Evolutionary conservation across 2,113 vertebrate species (phyloP).

Genomic region (Solea senegalensis): DNA sequence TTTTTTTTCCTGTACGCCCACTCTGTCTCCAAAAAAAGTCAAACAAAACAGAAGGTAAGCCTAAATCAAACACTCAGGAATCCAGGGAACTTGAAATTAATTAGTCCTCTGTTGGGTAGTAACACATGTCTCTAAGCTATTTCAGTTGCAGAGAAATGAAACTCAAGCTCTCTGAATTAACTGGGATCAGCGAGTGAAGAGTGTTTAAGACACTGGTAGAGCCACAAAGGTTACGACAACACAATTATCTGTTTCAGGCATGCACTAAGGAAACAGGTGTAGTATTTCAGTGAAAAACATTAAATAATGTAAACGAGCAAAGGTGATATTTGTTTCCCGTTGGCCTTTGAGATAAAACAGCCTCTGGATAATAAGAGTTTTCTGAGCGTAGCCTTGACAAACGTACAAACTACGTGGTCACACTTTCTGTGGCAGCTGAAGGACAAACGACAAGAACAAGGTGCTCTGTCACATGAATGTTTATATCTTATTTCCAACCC

Average conservation of each 20-base stretch:
- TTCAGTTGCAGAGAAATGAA: neutral
- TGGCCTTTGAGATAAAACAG: slow-evolving; percentile 52
- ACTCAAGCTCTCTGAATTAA: slow-evolving; percentile 18
- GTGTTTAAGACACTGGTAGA: neutral
- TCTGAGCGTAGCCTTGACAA: slow-evolving; percentile 28
- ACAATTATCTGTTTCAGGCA: too few relatives aligned
- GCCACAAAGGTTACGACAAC: neutral
- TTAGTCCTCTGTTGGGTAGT: neutral
- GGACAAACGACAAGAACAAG: too few relatives aligned
- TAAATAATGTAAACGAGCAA: slow-evolving; percentile 2
- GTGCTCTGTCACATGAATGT: too few relatives aligned
- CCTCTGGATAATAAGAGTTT: slow-evolving; percentile 34
- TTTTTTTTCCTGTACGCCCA: slow-evolving; percentile 1
- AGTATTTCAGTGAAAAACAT: too few relatives aligned
- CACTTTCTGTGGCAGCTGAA: neutral
- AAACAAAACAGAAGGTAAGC: slow-evolving; percentile 6
- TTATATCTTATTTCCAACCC: too few relatives aligned
- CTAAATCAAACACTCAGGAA: slow-evolving; percentile 32
- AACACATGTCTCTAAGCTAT: slow-evolving; percentile 5
- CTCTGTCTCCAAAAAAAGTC: slow-evolving; percentile 10
- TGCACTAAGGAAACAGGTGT: too few relatives aligned
- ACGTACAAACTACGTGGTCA: slow-evolving; percentile 1
- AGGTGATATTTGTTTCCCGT: slow-evolving; percentile 41
- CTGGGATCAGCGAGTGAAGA: neutral
- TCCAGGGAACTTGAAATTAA: slow-evolving; percentile 28